Conservation (phyloP, 2,888 invertebrate species). For the Syritta pipiens region DNA sequence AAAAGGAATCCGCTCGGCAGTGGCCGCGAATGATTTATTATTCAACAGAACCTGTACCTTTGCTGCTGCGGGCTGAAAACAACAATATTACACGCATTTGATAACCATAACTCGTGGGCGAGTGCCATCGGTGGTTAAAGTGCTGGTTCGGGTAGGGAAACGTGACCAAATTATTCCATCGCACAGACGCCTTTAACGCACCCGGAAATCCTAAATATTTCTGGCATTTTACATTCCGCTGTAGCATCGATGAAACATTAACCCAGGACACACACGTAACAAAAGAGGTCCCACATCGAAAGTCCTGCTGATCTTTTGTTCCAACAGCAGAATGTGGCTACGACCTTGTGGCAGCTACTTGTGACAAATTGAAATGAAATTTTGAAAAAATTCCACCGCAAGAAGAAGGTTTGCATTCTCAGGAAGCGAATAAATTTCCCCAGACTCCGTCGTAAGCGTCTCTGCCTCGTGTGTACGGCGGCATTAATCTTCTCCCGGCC, state of each 20-base stretch:
- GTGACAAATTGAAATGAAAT: constrained; percentile 39
- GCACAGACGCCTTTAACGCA: background rate
- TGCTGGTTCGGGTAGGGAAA: constrained; percentile 1
- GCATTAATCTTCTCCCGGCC: background rate
- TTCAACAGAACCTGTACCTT: constrained; percentile 31
- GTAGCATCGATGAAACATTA: constrained; percentile 21
- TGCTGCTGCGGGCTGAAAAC: constrained; percentile 4
- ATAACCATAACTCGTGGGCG: constrained; percentile 26
- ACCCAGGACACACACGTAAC: constrained; percentile 6
- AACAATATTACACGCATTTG: constrained; percentile 37
- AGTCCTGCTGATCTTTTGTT: background rate
- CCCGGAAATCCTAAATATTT: constrained; percentile 29
- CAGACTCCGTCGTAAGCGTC: background rate
- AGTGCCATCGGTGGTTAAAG: background rate
- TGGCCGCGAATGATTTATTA: constrained; percentile 53
- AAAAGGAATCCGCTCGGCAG: constrained; percentile 27
- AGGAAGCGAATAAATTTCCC: background rate
- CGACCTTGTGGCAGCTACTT: background rate
- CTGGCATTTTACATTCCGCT: constrained; percentile 12
- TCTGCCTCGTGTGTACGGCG: background rate
- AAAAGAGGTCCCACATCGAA: background rate
- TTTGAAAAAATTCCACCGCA: constrained; percentile 2
- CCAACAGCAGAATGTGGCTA: background rate
- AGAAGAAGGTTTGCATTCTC: background rate
- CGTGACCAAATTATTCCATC: constrained; percentile 33